These are phyloP conservation scores for Larimichthys crocea DNA, from an alignment of 2,113 vertebrate genomes.

Conservation along the genomic window DNA sequence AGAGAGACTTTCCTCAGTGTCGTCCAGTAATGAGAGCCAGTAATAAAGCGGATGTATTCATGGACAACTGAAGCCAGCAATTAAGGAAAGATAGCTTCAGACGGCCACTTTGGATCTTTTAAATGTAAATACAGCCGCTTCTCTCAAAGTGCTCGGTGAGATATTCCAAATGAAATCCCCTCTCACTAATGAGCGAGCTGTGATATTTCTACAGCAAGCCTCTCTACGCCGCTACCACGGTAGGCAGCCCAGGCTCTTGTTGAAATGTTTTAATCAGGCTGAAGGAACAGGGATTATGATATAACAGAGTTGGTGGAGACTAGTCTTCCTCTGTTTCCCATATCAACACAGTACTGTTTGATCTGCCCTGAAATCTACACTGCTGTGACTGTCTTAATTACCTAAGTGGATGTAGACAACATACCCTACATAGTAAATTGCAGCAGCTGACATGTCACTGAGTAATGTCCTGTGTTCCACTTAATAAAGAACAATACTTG, in stretches of 20 bases:
- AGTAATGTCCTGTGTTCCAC: constrained; percentile 66
- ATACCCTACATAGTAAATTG: constrained; percentile 68
- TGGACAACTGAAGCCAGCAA: constrained; percentile 86
- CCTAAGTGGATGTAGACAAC: constrained; percentile 75
- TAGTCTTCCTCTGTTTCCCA: constrained; percentile 77
- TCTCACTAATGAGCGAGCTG: constrained; percentile 85
- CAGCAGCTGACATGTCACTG: constrained; percentile 66
- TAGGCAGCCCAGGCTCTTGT: constrained; percentile 71
- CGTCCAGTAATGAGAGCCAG: constrained; percentile 77
- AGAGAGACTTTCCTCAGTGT: constrained; percentile 67
- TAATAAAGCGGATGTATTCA: constrained; percentile 84
- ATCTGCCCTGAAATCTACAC: constrained; percentile 76
- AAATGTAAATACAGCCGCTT: constrained; percentile 86
- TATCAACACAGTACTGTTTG: constrained; percentile 76
- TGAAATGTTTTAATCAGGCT: constrained; percentile 84
- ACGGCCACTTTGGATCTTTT: constrained; percentile 85
- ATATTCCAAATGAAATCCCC: constrained; percentile 83
- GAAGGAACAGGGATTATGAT: constrained; percentile 82
- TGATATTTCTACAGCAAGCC: constrained; percentile 77
- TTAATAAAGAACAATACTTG: constrained; percentile 72
- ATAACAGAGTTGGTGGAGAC: constrained; percentile 76
- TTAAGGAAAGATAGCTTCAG: constrained; percentile 83
- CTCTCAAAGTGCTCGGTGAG: constrained; percentile 80
- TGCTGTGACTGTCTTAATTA: constrained; percentile 80
- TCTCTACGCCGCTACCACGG: constrained; percentile 61